phyloP scores from a whole-genome alignment of 2,797 vertebrate genomes.

The Uromys caudimaculatus region DNA sequence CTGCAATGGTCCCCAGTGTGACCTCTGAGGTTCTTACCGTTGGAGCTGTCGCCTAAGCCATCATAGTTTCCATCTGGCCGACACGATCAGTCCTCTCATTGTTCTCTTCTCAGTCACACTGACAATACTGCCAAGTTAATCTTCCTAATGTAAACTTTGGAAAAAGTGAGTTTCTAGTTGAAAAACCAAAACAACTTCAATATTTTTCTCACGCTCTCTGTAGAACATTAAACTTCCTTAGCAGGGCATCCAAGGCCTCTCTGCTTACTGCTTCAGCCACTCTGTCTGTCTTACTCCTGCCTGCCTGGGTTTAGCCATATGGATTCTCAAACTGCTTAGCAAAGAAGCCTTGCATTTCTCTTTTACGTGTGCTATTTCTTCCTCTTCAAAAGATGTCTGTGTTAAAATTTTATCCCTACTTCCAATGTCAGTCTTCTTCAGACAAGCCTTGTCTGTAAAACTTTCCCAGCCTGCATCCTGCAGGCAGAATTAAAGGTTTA shows the following conservation, averaged over 20 bases:
- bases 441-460: not conserved
- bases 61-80: not conserved
- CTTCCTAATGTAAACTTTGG: slow-evolving; percentile 28
- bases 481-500: slow-evolving; percentile 12
- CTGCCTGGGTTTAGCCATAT: not conserved
- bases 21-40: not conserved
- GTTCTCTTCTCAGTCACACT: not conserved
- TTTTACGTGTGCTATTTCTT: not conserved
- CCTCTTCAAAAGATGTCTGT: not conserved
- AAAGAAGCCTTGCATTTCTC: not conserved
- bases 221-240: not conserved
- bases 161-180: slow-evolving; percentile 50
- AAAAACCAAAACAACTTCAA: not conserved
- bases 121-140: not conserved
- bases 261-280: too few species aligned
- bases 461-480: not conserved
- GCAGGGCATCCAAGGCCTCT: not conserved
- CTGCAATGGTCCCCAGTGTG: not conserved
- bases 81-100: not conserved
- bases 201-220: slow-evolving; percentile 19
- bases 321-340: not conserved
- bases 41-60: not conserved
- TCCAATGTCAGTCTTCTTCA: not conserved
- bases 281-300: not conserved
- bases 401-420: not conserved